These are phyloP conservation scores for Macroramphosus scolopax DNA, from an alignment of 2,797 vertebrate species.

Conservation along the genomic window DNA sequence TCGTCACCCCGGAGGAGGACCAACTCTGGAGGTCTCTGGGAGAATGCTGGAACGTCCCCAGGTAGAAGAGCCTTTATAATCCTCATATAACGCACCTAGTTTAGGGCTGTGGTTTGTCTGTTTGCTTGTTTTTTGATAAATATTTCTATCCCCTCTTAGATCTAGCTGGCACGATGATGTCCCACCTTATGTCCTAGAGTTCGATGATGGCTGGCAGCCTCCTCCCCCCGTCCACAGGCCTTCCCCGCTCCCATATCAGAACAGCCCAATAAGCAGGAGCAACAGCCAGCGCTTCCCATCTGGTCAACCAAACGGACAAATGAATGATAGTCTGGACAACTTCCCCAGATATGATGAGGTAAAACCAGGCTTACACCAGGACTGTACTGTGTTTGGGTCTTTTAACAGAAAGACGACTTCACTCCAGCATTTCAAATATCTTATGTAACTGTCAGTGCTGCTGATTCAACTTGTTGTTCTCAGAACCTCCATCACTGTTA, in stretches of 20 bases:
- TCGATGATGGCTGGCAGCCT: conserved; percentile 81
- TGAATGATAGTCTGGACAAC: conserved; percentile 29
- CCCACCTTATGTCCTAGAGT: conserved; percentile 75
- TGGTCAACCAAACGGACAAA: conserved; percentile 2
- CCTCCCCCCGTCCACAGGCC: conserved; percentile 25
- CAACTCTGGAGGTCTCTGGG: conserved; percentile 80
- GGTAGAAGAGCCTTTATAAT: conserved; percentile 60
- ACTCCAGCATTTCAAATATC: too few species aligned
- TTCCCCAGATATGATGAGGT: background rate
- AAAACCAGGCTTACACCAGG: background rate
- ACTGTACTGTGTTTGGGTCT: too few species aligned
- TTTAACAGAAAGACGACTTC: too few species aligned
- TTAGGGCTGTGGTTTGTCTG: too few species aligned
- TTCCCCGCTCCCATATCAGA: background rate
- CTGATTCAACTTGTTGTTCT: too few species aligned
- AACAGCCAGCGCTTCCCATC: conserved; percentile 46
- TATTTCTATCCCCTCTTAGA: conserved; percentile 72
- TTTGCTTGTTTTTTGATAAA: too few species aligned
- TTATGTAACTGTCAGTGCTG: too few species aligned
- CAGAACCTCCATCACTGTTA: too few species aligned
- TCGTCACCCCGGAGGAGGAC: conserved; percentile 62
- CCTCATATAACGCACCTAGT: too few species aligned
- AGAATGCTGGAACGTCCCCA: conserved; percentile 76
- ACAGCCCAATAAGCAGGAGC: conserved; percentile 28
- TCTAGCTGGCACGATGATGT: conserved; percentile 71